A percentile compares a stretch with the other conserved stretches of the same genome.
Conservation (phyloP, 2,113 vertebrate species). For the Corvus hawaiiensis region DNA sequence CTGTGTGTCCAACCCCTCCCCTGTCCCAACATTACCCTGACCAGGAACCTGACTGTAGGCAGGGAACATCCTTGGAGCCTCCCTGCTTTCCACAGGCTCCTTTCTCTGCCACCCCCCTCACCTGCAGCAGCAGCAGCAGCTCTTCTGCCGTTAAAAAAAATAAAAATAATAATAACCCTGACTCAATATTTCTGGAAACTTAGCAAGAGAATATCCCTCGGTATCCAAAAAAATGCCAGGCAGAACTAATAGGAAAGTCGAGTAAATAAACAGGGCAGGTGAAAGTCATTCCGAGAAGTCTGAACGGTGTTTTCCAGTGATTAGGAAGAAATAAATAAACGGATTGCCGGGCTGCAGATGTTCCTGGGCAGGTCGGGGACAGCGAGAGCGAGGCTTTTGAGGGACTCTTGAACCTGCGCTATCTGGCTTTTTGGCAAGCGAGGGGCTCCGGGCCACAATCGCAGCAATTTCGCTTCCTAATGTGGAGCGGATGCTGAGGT, state of each 20-base stretch:
- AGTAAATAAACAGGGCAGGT: background rate
- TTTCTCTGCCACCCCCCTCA: background rate
- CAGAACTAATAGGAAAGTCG: background rate
- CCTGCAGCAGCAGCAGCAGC: background rate
- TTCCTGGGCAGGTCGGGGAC: background rate
- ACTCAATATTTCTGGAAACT: background rate
- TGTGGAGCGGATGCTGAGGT: background rate
- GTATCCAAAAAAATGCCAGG: background rate
- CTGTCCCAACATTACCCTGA: too few relatives aligned
- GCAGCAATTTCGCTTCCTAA: background rate
- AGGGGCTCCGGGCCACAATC: background rate
- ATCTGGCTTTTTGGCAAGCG: background rate
- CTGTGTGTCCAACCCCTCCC: background rate
- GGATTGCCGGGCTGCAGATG: conserved; percentile 2
- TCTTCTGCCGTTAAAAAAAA: background rate
- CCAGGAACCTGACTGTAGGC: background rate
- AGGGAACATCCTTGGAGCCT: background rate
- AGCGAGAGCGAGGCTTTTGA: background rate
- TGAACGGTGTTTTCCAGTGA: conserved; percentile 15
- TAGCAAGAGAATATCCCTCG: background rate
- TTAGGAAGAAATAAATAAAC: background rate
- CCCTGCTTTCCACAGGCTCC: background rate
- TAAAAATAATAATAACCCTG: background rate
- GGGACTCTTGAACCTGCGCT: background rate
- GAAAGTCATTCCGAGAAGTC: background rate